These are phyloP conservation scores for Ibycter americanus DNA, from an alignment of 2,797 vertebrate species.

Conservation along the genomic window DNA sequence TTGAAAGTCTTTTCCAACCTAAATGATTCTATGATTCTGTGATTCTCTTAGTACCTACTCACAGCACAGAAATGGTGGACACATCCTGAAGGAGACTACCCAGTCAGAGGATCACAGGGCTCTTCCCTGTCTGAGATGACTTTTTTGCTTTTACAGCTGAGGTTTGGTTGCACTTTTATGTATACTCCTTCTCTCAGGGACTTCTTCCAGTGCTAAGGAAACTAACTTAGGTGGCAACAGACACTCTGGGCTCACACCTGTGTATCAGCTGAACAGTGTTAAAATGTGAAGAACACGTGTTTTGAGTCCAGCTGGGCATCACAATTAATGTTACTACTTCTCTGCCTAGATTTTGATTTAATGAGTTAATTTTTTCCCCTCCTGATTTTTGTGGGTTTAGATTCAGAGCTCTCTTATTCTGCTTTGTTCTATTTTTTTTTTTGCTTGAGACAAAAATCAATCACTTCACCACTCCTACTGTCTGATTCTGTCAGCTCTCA, in stretches of 20 bases:
- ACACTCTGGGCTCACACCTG: not conserved
- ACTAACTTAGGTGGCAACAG: not conserved
- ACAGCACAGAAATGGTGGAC: not conserved
- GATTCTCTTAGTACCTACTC: not conserved
- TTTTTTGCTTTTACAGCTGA: not conserved
- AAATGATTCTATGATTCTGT: not conserved
- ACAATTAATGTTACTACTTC: not conserved
- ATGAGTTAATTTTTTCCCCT: not conserved
- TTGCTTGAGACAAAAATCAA: not conserved
- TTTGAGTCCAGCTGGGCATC: not conserved
- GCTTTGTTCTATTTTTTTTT: not conserved
- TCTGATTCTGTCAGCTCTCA: not conserved
- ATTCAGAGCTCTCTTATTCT: not conserved
- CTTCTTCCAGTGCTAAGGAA: not conserved
- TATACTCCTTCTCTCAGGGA: not conserved
- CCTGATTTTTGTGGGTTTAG: not conserved
- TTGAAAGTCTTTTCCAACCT: not conserved
- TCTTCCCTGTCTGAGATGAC: not conserved
- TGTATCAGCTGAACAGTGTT: not conserved
- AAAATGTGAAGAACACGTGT: not conserved
- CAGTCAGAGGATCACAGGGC: not conserved
- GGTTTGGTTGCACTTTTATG: not conserved
- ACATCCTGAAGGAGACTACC: not conserved
- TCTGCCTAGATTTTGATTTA: not conserved
- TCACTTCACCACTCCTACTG: not conserved